A percentile compares a stretch with the other conserved stretches of the same genome.
Conservation (phyloP, 2,113 vertebrate genomes). For the Trogon surrucura region DNA sequence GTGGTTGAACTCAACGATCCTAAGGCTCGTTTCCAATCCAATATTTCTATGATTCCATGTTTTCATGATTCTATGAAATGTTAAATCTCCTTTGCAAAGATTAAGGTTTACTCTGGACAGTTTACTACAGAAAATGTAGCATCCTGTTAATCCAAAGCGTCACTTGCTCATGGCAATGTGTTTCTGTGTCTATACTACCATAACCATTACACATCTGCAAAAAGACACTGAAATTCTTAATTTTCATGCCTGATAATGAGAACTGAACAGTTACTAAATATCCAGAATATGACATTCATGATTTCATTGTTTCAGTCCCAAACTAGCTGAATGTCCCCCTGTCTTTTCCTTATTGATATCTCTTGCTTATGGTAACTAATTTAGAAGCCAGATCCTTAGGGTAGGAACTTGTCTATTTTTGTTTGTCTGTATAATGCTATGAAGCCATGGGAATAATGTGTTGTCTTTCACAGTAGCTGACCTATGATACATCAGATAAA, state of each 20-base stretch:
- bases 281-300: not conserved
- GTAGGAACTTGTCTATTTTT: not conserved
- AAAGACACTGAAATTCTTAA: not conserved
- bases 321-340: not conserved
- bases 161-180: not conserved
- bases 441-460: not conserved
- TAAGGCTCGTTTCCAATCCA: too few relatives aligned
- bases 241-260: not conserved
- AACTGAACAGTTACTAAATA: not conserved
- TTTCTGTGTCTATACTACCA: not conserved
- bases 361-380: not conserved
- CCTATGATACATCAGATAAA: not conserved
- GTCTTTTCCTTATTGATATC: not conserved
- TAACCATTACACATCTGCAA: not conserved
- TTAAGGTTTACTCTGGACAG: not conserved
- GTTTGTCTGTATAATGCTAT: not conserved
- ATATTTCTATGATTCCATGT: too few relatives aligned
- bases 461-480: not conserved
- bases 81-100: not conserved
- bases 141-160: not conserved
- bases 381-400: not conserved
- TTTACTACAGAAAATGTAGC: not conserved
- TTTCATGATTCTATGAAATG: not conserved
- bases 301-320: not conserved
- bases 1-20: too few relatives aligned